A percentile compares a stretch with the other conserved stretches of the same genome.
Evolutionary conservation across 1,140 invertebrate species (phyloP).

Genomic region (Zeugodacus cucurbitae): DNA sequence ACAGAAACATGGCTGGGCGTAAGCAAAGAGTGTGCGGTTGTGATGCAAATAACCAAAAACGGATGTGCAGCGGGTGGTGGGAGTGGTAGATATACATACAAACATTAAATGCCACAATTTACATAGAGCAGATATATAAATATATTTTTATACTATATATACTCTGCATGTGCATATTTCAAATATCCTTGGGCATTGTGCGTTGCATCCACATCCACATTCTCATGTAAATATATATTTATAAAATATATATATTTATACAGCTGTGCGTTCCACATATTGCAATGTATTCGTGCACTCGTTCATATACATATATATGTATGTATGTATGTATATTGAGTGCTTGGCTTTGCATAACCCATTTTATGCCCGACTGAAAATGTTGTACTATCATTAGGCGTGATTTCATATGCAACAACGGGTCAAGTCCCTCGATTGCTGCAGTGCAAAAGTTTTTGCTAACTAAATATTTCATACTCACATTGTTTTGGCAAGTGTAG

Average conservation of each 20-base stretch:
- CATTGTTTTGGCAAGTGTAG: neutral
- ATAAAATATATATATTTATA: neutral
- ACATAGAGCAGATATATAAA: neutral
- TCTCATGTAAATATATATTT: neutral
- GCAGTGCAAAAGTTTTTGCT: neutral
- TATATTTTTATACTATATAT: neutral
- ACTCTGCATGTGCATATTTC: neutral
- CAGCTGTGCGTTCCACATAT: neutral
- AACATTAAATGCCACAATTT: neutral
- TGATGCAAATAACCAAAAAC: neutral
- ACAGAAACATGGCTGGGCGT: slow-evolving; percentile 1
- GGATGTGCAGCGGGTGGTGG: too few relatives aligned
- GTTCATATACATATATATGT: neutral
- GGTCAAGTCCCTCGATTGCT: slow-evolving; percentile 7
- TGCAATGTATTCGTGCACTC: neutral
- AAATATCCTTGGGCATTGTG: neutral
- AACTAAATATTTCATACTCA: neutral
- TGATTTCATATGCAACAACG: neutral
- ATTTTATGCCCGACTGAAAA: neutral
- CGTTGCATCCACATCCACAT: neutral
- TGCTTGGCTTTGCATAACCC: slow-evolving; percentile 16
- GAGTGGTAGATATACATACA: too few relatives aligned
- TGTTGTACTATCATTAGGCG: slow-evolving; percentile 1
- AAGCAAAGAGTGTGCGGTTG: neutral
- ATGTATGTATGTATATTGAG: neutral